Evolutionary conservation across 2,888 invertebrate genomes (phyloP).

Genomic region (Hypolimnas misippus): DNA sequence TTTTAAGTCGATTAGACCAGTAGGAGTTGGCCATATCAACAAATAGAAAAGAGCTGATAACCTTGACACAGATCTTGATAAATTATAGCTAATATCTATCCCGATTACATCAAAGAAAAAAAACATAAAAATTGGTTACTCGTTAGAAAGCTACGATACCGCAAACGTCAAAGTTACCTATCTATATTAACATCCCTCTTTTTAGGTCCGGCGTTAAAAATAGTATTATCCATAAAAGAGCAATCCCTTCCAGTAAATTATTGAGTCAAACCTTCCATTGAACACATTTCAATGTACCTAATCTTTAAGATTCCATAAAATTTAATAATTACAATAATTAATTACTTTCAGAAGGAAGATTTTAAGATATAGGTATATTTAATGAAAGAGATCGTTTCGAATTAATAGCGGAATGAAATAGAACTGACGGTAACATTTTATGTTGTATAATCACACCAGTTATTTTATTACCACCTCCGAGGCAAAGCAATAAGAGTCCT

Average conservation of each 20-base stretch:
- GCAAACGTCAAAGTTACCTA: no score
- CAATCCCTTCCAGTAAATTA: neutral
- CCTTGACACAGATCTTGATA: no score
- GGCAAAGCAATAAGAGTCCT: constrained; percentile 61
- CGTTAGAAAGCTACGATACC: no score
- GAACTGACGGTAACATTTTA: constrained; percentile 52
- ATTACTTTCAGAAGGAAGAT: constrained; percentile 8
- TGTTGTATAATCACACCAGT: constrained; percentile 52
- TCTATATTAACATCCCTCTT: no score
- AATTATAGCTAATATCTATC: no score
- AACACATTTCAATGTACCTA: neutral
- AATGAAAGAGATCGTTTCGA: constrained; percentile 27
- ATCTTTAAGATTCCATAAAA: neutral
- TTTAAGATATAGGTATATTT: constrained; percentile 19
- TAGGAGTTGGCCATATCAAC: no score
- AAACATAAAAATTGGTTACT: no score
- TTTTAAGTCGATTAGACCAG: no score
- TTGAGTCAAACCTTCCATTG: neutral
- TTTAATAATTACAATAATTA: constrained; percentile 8
- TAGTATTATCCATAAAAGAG: neutral
- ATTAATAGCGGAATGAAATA: constrained; percentile 53
- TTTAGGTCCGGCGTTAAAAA: no score
- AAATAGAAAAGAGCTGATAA: no score
- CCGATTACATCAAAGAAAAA: no score
- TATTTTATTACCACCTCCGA: constrained; percentile 56